These are phyloP conservation scores for Eulithis testata DNA, from an alignment of 2,888 invertebrate genomes.

Conservation along the genomic window DNA sequence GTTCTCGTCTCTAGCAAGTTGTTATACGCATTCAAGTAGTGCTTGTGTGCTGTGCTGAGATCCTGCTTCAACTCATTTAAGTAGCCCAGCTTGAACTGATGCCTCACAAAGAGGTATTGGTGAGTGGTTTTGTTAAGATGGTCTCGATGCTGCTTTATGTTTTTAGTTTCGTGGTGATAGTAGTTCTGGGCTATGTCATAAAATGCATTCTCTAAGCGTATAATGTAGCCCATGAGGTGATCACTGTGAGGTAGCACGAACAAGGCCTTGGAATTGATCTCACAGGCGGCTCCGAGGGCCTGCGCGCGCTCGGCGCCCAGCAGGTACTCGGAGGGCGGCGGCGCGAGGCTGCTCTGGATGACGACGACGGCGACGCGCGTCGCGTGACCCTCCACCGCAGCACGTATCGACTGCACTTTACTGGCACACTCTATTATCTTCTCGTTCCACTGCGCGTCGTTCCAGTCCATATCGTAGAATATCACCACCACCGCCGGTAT, in stretches of 20 bases:
- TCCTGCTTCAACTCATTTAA: constrained; percentile 97
- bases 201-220: constrained; percentile 96
- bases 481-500: constrained; percentile 97
- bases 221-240: constrained; percentile 90
- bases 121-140: constrained; percentile 96
- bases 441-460: constrained; percentile 96
- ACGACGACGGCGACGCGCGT: constrained; percentile 94
- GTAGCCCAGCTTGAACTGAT: constrained; percentile 98
- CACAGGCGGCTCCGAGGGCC: constrained; percentile 95
- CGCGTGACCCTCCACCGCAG: constrained; percentile 88
- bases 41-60: constrained; percentile 92
- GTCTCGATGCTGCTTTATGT: constrained; percentile 94
- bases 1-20: constrained; percentile 94
- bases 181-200: constrained; percentile 96
- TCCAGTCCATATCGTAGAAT: constrained; percentile 99
- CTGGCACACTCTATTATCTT: constrained; percentile 97
- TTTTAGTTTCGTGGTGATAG: constrained; percentile 95
- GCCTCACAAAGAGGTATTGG: constrained; percentile 96
- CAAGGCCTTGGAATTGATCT: constrained; percentile 95
- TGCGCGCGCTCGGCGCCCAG: constrained; percentile 96
- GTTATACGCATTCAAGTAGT: constrained; percentile 95
- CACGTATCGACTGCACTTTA: constrained; percentile 92
- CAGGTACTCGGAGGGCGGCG: constrained; percentile 92
- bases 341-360: constrained; percentile 92
- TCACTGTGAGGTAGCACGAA: constrained; percentile 97